These are phyloP conservation scores for Drosophila mayaguana DNA, from an alignment of 2,888 invertebrate species.

Conservation along the genomic window DNA sequence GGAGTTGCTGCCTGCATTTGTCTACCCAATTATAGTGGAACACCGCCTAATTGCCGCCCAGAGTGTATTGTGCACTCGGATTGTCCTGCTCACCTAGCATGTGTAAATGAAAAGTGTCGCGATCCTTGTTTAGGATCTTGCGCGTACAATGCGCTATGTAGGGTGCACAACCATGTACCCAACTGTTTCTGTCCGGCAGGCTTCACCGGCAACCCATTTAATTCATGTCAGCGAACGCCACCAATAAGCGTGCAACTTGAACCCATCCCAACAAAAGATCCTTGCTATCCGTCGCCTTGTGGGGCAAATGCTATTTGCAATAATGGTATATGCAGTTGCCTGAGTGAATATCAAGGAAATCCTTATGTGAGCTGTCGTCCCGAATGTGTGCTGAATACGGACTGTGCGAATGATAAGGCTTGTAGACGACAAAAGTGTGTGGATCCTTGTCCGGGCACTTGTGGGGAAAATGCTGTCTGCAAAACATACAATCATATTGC, in stretches of 20 bases:
- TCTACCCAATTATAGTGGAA: conserved; percentile 87
- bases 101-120: conserved; percentile 88
- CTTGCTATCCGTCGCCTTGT: conserved; percentile 86
- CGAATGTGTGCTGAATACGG: conserved; percentile 90
- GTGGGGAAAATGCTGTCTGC: conserved; percentile 91
- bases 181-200: conserved; percentile 90
- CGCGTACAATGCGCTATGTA: conserved; percentile 89
- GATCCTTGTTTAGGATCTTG: conserved; percentile 91
- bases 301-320: conserved; percentile 86
- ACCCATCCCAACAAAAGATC: conserved; percentile 80
- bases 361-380: conserved; percentile 90
- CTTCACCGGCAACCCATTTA: conserved; percentile 89
- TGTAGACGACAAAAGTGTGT: conserved; percentile 90
- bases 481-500: conserved; percentile 91
- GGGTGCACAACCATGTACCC: conserved; percentile 90
- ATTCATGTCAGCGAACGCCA: conserved; percentile 87
- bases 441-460: conserved; percentile 91
- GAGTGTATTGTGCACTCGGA: conserved; percentile 87
- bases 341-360: conserved; percentile 88
- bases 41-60: conserved; percentile 87
- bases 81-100: conserved; percentile 87
- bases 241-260: conserved; percentile 84
- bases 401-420: conserved; percentile 89
- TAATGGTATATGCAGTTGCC: conserved; percentile 88
- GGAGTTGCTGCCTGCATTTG: conserved; percentile 87